Conservation (phyloP, 2,113 vertebrate species). For the Mastomys coucha region DNA sequence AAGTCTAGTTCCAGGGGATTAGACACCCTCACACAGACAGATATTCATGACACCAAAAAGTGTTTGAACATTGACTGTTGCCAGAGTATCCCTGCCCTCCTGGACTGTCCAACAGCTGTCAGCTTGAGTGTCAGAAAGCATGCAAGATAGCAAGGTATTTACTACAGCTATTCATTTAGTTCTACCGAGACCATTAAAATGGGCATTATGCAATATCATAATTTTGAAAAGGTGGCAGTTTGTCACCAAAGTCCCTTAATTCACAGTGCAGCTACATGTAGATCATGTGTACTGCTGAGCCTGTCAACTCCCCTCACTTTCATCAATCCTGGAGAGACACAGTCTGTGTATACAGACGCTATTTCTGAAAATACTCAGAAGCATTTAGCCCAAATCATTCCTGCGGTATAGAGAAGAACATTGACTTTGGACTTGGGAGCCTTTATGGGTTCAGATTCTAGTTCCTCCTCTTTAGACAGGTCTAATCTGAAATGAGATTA, state of each 20-base stretch:
- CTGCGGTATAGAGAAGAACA: neutral
- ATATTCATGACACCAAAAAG: neutral
- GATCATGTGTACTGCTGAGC: neutral
- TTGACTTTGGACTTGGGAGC: neutral
- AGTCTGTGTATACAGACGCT: neutral
- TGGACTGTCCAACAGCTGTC: neutral
- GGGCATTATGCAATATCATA: neutral
- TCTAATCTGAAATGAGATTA: neutral
- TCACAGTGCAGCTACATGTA: neutral
- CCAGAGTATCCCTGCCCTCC: neutral
- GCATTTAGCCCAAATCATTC: neutral
- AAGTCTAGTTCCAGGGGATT: too few relatives aligned
- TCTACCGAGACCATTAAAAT: neutral
- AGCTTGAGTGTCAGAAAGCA: neutral
- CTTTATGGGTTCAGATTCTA: neutral
- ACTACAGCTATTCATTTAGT: neutral
- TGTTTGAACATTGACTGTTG: neutral
- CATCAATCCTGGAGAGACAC: neutral
- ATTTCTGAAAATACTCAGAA: neutral
- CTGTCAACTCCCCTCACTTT: neutral
- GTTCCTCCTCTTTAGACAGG: neutral
- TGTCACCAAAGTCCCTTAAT: neutral
- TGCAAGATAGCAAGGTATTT: neutral
- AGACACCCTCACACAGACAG: too few relatives aligned
- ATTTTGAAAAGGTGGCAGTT: neutral